These are phyloP conservation scores for Phylloscopus whistleri DNA, from an alignment of 2,113 vertebrate species.

Conservation along the genomic window DNA sequence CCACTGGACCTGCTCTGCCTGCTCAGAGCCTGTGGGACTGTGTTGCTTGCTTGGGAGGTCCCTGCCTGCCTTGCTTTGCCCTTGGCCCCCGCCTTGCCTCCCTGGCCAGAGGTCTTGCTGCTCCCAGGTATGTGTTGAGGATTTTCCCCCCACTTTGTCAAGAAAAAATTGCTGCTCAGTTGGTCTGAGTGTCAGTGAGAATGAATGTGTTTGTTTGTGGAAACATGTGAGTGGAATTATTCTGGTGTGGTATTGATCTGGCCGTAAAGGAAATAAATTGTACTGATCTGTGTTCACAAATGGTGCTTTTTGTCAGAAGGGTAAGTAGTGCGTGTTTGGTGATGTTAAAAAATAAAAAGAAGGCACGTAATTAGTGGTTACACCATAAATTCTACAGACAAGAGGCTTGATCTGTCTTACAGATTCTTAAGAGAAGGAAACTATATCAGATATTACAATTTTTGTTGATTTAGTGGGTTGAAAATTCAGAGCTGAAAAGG, in stretches of 20 bases:
- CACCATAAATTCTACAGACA: not conserved
- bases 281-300: not conserved
- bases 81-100: accelerated
- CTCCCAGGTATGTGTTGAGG: not conserved
- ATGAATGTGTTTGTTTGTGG: not conserved
- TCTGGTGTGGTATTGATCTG: not conserved
- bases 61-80: not conserved
- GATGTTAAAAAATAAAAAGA: not conserved
- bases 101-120: not conserved
- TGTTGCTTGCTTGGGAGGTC: not conserved
- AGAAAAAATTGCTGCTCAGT: not conserved
- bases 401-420: not conserved
- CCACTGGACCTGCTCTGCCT: not conserved
- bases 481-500: not conserved
- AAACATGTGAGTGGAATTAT: not conserved
- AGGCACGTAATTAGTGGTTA: not conserved
- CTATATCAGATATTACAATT: not conserved
- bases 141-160: not conserved
- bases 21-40: not conserved
- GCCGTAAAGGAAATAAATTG: not conserved
- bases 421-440: not conserved
- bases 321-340: not conserved
- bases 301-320: not conserved
- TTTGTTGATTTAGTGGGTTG: not conserved
- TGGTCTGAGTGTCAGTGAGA: not conserved